Evolutionary conservation across 2,797 vertebrate species (phyloP).

Genomic region (Rhabdomys pumilio): DNA sequence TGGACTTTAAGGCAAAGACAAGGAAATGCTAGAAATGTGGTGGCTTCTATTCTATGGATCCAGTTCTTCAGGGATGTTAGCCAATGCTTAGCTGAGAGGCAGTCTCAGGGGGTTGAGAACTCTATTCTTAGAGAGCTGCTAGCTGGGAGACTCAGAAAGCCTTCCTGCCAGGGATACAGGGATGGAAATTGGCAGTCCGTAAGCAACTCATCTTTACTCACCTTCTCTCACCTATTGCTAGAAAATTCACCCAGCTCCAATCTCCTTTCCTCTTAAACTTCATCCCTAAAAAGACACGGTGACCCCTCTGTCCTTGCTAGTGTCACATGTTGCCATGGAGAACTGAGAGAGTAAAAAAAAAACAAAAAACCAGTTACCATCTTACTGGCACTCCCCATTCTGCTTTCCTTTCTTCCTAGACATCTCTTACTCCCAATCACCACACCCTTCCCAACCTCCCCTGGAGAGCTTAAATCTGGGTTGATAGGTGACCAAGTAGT

Average conservation of each 20-base stretch:
- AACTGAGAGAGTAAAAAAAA: slow-evolving; percentile 31
- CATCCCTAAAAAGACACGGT: slow-evolving; percentile 39
- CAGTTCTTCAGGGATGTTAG: slow-evolving; percentile 42
- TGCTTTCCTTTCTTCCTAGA: background rate
- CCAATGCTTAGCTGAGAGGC: slow-evolving; percentile 35
- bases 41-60: slow-evolving; percentile 48
- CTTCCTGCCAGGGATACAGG: slow-evolving; percentile 43
- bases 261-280: slow-evolving; percentile 35
- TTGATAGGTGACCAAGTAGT: slow-evolving; percentile 19
- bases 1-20: slow-evolving; percentile 50
- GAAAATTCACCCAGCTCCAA: slow-evolving; percentile 55
- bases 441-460: slow-evolving; percentile 11
- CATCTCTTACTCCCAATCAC: background rate
- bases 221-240: slow-evolving; percentile 11
- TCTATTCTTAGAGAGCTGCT: slow-evolving; percentile 71
- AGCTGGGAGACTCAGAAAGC: slow-evolving; percentile 56
- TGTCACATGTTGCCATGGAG: slow-evolving; percentile 70
- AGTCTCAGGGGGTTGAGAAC: slow-evolving; percentile 55
- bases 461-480: background rate
- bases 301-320: slow-evolving; percentile 61
- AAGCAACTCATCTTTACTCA: slow-evolving; percentile 13
- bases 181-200: slow-evolving; percentile 14
- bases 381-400: slow-evolving; percentile 49
- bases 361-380: slow-evolving; percentile 52
- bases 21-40: slow-evolving; percentile 61